Conservation (phyloP, 1,140 invertebrate genomes). For the Phthorimaea operculella region DNA sequence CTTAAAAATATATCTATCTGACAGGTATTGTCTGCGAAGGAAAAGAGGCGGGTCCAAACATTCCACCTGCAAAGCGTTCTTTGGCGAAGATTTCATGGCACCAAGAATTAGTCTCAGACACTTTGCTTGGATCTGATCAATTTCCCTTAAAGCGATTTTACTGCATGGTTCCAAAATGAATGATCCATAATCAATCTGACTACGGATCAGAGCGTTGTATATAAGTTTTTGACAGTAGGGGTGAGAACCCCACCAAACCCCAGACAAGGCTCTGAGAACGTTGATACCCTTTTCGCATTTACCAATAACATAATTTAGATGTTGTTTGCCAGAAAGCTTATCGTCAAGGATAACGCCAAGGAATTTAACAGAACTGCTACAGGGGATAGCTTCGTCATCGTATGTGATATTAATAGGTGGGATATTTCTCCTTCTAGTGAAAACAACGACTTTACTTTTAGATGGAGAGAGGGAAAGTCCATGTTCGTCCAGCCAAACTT, state of each 20-base stretch:
- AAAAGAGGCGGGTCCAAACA: no score
- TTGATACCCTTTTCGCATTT: conserved; percentile 12
- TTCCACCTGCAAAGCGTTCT: no score
- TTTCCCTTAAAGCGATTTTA: no score
- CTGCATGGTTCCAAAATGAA: not conserved
- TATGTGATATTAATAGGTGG: no score
- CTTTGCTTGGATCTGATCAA: no score
- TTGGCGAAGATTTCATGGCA: no score
- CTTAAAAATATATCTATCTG: no score
- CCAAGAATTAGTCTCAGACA: no score
- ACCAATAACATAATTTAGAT: conserved; percentile 9
- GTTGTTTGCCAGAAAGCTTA: conserved; percentile 9
- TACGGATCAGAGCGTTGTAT: conserved; percentile 17
- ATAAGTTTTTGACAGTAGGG: conserved; percentile 13
- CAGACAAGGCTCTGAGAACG: conserved; percentile 12
- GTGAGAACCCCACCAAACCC: conserved; percentile 19
- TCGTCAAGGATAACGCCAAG: conserved; percentile 17
- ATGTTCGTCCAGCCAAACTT: not conserved
- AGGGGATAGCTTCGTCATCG: no score
- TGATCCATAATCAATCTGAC: conserved; percentile 11
- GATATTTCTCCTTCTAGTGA: not conserved
- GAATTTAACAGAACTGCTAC: conserved; percentile 13
- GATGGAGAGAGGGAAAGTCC: conserved; percentile 11
- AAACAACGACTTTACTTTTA: conserved; percentile 13
- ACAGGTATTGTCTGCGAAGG: no score